These are phyloP conservation scores for Bufotes viridis DNA, from an alignment of 2,797 vertebrate species.

Conservation along the genomic window DNA sequence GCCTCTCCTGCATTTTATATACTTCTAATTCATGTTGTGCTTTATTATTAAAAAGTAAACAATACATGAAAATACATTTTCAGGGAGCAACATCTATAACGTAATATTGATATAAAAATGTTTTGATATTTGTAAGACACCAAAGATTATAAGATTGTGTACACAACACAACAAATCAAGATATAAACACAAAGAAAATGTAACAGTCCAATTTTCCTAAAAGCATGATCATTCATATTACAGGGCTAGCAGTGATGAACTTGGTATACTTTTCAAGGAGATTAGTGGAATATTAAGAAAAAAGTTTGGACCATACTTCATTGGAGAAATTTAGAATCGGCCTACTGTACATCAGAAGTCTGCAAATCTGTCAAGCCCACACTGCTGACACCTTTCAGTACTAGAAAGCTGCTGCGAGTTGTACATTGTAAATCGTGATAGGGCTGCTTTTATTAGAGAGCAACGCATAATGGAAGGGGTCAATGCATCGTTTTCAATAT, in stretches of 20 bases:
- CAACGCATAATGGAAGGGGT: neutral
- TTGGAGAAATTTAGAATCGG: neutral
- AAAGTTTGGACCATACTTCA: neutral
- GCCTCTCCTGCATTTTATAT: too few relatives aligned
- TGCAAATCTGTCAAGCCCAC: neutral
- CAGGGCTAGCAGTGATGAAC: neutral
- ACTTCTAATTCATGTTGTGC: too few relatives aligned
- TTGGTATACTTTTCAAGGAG: neutral
- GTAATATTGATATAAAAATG: slow-evolving; percentile 26
- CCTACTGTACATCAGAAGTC: neutral
- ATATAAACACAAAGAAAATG: neutral
- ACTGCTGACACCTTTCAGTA: neutral
- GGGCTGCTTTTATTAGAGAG: neutral
- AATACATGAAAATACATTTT: neutral
- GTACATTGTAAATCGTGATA: neutral
- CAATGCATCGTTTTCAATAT: neutral
- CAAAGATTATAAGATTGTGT: neutral
- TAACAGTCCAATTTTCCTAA: neutral
- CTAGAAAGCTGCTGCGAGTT: too few relatives aligned
- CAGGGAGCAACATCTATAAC: neutral
- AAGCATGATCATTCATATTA: neutral
- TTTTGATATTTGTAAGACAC: slow-evolving; percentile 20
- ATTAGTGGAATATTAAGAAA: neutral
- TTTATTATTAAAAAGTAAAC: neutral
- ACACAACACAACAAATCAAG: slow-evolving; percentile 12